Percentiles rank a stretch among this genome's conserved stretches.
Conservation (phyloP, 2,888 invertebrate species). For the Pterostichus niger region DNA sequence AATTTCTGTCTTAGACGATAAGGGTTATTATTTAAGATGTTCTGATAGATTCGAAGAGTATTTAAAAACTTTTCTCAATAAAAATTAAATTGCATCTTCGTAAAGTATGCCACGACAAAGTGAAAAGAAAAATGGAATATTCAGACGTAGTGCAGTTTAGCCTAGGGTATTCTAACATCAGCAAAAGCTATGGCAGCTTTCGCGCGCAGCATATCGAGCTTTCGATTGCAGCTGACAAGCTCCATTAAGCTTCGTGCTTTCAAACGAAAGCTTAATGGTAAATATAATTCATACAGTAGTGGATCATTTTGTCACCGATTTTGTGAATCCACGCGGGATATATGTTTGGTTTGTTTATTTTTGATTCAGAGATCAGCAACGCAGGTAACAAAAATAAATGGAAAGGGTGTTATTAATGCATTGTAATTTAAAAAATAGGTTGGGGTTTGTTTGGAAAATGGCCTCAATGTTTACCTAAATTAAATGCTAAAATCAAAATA, state of each 20-base stretch:
- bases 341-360: constrained; percentile 12
- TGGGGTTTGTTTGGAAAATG: too few relatives aligned
- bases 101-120: constrained; percentile 33
- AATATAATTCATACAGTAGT: constrained; percentile 55
- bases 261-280: constrained; percentile 52
- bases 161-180: neutral
- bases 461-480: too few relatives aligned
- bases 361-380: neutral
- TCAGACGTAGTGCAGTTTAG: constrained; percentile 10
- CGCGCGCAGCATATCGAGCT: constrained; percentile 2
- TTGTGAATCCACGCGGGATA: neutral
- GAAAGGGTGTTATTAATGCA: too few relatives aligned
- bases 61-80: constrained; percentile 38
- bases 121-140: constrained; percentile 50
- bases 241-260: constrained; percentile 47
- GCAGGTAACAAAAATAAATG: neutral
- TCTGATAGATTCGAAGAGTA: constrained; percentile 28
- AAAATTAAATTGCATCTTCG: constrained; percentile 49
- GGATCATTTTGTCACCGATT: constrained; percentile 53
- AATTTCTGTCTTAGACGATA: too few relatives aligned
- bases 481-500: too few relatives aligned
- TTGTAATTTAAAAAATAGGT: too few relatives aligned
- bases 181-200: neutral
- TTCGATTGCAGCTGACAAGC: constrained; percentile 63
- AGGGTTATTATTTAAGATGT: constrained; percentile 34